Percentiles rank a stretch among this genome's conserved stretches.
Evolutionary conservation across 1,140 invertebrate species (phyloP).

Genomic region (Arion vulgaris): DNA sequence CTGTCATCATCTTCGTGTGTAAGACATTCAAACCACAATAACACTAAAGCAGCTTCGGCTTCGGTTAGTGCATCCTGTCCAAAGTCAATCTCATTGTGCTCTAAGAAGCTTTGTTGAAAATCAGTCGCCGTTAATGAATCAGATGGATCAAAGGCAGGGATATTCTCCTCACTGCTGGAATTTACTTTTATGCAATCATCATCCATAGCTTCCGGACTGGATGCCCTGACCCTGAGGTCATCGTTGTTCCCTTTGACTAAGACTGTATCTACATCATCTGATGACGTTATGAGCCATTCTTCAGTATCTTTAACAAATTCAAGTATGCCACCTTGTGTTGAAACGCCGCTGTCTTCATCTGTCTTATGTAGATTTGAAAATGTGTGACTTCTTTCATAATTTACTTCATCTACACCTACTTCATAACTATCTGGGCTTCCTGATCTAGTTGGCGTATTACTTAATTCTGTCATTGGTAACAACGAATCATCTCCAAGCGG

Average conservation of each 20-base stretch:
- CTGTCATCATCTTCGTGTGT: not conserved
- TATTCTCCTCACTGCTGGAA: not conserved
- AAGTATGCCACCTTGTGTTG: too few relatives aligned
- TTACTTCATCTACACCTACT: too few relatives aligned
- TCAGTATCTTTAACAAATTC: not conserved
- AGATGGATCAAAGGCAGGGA: not conserved
- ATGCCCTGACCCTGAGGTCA: not conserved
- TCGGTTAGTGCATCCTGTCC: not conserved
- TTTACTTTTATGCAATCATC: conserved; percentile 17
- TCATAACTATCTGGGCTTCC: not conserved
- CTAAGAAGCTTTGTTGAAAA: conserved; percentile 3
- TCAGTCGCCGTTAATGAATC: not conserved
- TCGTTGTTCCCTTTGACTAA: not conserved
- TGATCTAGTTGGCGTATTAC: not conserved
- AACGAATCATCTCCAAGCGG: not conserved
- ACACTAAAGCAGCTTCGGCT: not conserved
- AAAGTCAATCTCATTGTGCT: conserved; percentile 9
- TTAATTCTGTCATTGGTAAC: too few relatives aligned
- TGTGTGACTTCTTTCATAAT: too few relatives aligned
- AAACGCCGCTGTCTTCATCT: too few relatives aligned
- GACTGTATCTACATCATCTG: not conserved
- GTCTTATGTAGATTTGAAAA: too few relatives aligned
- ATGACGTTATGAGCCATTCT: not conserved
- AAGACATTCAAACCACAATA: not conserved
- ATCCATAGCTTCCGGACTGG: conserved; percentile 20